Evolutionary conservation across 2,113 vertebrate species (phyloP).

Genomic region (Rhabdomys dilectus): DNA sequence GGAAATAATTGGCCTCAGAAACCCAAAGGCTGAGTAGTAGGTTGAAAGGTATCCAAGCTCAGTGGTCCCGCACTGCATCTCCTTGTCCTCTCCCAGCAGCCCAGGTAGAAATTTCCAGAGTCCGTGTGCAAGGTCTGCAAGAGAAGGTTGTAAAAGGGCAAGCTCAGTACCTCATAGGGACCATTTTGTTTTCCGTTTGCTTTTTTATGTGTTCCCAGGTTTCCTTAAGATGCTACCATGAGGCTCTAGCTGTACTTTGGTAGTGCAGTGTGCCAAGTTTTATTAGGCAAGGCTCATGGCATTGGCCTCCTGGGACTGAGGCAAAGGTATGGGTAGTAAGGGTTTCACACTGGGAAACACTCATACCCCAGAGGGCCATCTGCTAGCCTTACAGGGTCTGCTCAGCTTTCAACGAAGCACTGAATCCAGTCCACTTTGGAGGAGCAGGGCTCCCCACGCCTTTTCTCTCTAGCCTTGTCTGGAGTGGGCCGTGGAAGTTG

Average conservation of each 20-base stretch:
- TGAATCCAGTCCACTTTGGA: neutral
- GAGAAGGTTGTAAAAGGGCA: neutral
- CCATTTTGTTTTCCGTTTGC: no score
- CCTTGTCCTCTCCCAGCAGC: neutral
- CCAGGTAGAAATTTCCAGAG: neutral
- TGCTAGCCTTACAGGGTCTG: neutral
- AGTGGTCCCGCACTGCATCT: rapidly evolving
- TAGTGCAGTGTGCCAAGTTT: neutral
- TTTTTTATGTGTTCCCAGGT: neutral
- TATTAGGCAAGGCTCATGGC: neutral
- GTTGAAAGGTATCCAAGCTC: neutral
- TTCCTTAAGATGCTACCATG: neutral
- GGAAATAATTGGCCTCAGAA: neutral
- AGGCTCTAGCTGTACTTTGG: neutral
- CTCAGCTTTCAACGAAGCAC: neutral
- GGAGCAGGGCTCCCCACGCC: neutral
- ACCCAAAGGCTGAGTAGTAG: neutral
- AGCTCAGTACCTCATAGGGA: neutral
- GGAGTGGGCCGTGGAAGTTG: neutral
- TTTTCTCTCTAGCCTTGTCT: neutral
- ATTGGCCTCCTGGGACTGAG: neutral
- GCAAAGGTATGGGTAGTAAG: neutral
- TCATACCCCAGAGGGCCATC: neutral
- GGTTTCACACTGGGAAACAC: neutral
- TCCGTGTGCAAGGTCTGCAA: neutral